phyloP scores from a whole-genome alignment of 2,888 invertebrate genomes.

The Gymnocheta viridis region DNA sequence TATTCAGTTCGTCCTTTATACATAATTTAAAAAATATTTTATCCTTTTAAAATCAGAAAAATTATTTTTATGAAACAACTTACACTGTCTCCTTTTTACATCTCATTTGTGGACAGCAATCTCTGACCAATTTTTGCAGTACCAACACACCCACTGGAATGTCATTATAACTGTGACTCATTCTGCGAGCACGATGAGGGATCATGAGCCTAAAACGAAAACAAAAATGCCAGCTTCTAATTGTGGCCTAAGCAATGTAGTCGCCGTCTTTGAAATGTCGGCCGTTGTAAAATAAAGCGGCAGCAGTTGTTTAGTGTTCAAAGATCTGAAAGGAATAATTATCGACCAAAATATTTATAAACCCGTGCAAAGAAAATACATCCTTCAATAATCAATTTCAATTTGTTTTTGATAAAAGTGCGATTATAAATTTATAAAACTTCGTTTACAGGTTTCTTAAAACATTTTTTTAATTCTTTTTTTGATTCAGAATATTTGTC shows the following conservation, averaged over 20 bases:
- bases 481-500: too few relatives aligned
- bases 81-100: constrained; percentile 87
- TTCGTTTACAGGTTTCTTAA: too few relatives aligned
- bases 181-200: constrained; percentile 80
- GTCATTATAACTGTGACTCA: constrained; percentile 84
- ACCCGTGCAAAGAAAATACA: too few relatives aligned
- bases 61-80: constrained; percentile 68
- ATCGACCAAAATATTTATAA: neutral
- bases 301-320: neutral
- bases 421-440: too few relatives aligned
- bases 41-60: too few relatives aligned
- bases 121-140: constrained; percentile 83
- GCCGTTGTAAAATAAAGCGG: neutral
- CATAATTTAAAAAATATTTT: too few relatives aligned
- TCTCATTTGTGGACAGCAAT: constrained; percentile 85
- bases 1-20: too few relatives aligned
- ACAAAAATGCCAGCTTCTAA: constrained; percentile 37
- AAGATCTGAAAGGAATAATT: constrained; percentile 23
- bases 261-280: neutral
- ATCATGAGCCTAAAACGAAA: constrained; percentile 72
- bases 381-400: too few relatives aligned
- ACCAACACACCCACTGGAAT: constrained; percentile 86
- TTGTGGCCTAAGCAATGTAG: constrained; percentile 16
- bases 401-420: too few relatives aligned
- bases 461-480: too few relatives aligned